These are phyloP conservation scores for Pseudorasbora parva DNA, from an alignment of 2,113 vertebrate species.

Conservation along the genomic window DNA sequence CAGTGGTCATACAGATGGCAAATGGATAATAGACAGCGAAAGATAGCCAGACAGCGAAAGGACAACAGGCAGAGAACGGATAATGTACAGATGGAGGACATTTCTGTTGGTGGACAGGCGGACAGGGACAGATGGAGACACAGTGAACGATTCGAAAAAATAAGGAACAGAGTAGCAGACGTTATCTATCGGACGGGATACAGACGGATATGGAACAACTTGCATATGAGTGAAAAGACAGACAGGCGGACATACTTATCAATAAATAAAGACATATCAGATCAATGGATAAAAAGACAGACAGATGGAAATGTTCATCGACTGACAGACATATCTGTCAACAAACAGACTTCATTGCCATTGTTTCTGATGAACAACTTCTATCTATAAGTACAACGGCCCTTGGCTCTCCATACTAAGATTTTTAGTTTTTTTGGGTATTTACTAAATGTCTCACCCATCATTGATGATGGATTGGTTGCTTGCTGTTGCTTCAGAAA, in stretches of 20 bases:
- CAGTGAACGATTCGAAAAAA: not conserved
- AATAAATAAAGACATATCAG: too few species aligned
- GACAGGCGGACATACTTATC: not conserved
- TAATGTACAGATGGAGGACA: not conserved
- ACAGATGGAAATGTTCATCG: not conserved
- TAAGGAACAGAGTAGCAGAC: not conserved
- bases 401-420: not conserved
- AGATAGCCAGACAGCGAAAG: not conserved
- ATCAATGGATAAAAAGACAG: not conserved
- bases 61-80: not conserved
- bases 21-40: not conserved
- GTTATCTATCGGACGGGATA: not conserved
- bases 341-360: not conserved
- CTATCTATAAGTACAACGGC: slow-evolving; percentile 10
- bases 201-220: not conserved
- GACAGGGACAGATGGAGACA: not conserved
- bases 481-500: slow-evolving; percentile 14
- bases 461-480: slow-evolving; percentile 45
- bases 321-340: not conserved
- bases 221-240: not conserved
- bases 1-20: not conserved
- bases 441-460: slow-evolving; percentile 52
- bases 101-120: not conserved
- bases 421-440: slow-evolving; percentile 27
- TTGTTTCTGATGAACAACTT: slow-evolving; percentile 24